Percentiles rank a stretch among this genome's conserved stretches.
Conservation (phyloP, 2,113 vertebrate genomes). For the Pangasianodon hypophthalmus region DNA sequence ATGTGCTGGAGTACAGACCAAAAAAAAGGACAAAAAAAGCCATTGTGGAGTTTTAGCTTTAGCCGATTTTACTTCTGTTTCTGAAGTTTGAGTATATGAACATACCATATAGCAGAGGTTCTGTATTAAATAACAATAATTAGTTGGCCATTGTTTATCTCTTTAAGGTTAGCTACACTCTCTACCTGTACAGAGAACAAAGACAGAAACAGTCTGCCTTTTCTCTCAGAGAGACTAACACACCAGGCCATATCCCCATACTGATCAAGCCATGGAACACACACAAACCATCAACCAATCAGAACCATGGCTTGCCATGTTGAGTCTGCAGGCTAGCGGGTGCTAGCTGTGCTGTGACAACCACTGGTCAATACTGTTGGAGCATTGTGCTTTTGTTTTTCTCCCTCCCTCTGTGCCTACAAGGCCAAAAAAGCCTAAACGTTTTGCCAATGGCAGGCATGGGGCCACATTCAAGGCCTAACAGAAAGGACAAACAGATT, state of each 20-base stretch:
- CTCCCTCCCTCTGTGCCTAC: constrained; percentile 40
- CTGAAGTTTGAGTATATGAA: neutral
- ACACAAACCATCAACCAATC: constrained; percentile 48
- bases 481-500: constrained; percentile 39
- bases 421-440: constrained; percentile 39
- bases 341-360: constrained; percentile 56
- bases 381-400: constrained; percentile 57
- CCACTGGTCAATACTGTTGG: constrained; percentile 55
- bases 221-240: constrained; percentile 15
- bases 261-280: constrained; percentile 38
- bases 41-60: neutral
- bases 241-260: constrained; percentile 18
- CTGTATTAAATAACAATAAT: neutral
- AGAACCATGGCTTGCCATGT: constrained; percentile 36
- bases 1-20: neutral
- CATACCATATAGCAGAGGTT: neutral
- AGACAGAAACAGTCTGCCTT: neutral
- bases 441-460: constrained; percentile 46
- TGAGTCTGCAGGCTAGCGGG: constrained; percentile 54
- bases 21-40: neutral
- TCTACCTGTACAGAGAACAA: neutral
- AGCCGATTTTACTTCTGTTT: neutral
- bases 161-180: neutral
- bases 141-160: too few relatives aligned
- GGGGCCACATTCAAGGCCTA: constrained; percentile 38